Percentiles rank a stretch among this genome's conserved stretches.
Conservation (phyloP, 2,113 vertebrate genomes). For the Neogobius melanostomus region DNA sequence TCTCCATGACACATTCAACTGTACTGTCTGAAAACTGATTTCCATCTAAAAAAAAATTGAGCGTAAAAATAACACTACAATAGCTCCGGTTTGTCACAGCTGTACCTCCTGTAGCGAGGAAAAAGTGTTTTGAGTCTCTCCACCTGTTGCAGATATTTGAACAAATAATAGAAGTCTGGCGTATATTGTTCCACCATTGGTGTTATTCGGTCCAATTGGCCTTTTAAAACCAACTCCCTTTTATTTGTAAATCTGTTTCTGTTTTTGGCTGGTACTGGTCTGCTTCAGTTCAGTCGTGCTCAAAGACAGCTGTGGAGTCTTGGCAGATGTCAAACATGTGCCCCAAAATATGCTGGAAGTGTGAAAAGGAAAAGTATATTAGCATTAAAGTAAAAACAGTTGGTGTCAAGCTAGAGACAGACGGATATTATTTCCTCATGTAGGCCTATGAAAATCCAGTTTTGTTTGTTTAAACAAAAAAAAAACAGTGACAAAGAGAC, state of each 20-base stretch:
- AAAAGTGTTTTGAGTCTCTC: conserved; percentile 5
- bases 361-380: conserved; percentile 30
- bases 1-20: too few species aligned
- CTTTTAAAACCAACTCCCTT: conserved; percentile 31
- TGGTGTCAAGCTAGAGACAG: neutral
- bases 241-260: conserved; percentile 39
- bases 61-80: conserved; percentile 33
- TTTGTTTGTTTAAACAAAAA: neutral
- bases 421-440: neutral
- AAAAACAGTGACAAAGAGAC: neutral
- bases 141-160: conserved; percentile 22
- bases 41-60: conserved; percentile 13
- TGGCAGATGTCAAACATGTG: conserved; percentile 42
- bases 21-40: conserved; percentile 37
- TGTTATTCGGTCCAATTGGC: conserved; percentile 48
- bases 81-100: conserved; percentile 21
- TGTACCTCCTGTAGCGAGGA: neutral
- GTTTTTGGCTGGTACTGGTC: conserved; percentile 27
- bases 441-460: neutral
- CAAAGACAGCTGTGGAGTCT: conserved; percentile 36
- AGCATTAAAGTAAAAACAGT: conserved; percentile 2
- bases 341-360: conserved; percentile 23
- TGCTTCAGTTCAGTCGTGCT: conserved; percentile 39
- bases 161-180: conserved; percentile 40
- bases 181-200: conserved; percentile 18